A percentile compares a stretch with the other conserved stretches of the same genome.
phyloP scores from a whole-genome alignment of 2,113 vertebrate species.

The Theristicus caerulescens region DNA sequence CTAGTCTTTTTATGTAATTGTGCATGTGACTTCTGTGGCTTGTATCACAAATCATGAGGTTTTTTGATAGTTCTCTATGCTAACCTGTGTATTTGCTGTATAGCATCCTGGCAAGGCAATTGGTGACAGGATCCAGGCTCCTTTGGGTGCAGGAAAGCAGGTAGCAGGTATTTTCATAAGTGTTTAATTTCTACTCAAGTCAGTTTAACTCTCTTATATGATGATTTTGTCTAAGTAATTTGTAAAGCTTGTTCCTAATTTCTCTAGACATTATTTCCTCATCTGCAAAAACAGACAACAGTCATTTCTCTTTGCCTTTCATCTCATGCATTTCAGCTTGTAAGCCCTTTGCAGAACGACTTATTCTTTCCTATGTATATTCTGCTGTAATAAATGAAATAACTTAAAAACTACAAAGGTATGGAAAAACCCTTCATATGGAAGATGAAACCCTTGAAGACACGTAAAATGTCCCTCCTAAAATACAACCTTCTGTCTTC shows the following conservation, averaged over 20 bases:
- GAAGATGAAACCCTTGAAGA: not conserved
- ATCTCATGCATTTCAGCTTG: not conserved
- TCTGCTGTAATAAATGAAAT: not conserved
- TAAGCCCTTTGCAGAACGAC: not conserved
- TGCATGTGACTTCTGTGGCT: not conserved
- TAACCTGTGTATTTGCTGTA: not conserved
- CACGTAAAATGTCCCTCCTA: not conserved
- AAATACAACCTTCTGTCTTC: not conserved
- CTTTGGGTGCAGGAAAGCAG: rapidly evolving
- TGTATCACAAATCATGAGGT: not conserved
- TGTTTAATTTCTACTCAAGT: not conserved
- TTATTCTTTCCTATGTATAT: not conserved
- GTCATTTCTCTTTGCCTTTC: not conserved
- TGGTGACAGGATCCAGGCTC: no score
- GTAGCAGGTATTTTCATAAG: not conserved
- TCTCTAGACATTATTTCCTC: not conserved
- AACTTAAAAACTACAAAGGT: not conserved
- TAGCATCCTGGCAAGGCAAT: not conserved
- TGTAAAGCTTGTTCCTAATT: not conserved
- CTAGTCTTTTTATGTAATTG: not conserved
- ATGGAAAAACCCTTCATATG: not conserved
- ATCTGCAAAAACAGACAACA: not conserved
- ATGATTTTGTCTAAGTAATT: not conserved
- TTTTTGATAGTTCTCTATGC: not conserved
- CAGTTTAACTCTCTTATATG: not conserved